Evolutionary conservation across 2,888 invertebrate genomes (phyloP).

Genomic region (Scaeva pyrastri): DNA sequence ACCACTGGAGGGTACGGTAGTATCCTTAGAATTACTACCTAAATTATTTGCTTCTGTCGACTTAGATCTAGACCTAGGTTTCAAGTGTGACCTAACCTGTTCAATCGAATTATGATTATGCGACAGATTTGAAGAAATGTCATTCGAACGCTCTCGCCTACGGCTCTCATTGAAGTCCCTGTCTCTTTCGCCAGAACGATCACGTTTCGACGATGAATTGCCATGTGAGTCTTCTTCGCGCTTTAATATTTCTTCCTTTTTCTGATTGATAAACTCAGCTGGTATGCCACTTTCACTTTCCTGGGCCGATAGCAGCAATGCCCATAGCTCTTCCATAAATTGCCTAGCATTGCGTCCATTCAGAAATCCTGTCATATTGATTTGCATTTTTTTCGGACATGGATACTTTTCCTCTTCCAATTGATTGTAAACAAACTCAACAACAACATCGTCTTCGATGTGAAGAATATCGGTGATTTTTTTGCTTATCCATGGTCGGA

Average conservation of each 20-base stretch:
- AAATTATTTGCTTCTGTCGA: conserved; percentile 80
- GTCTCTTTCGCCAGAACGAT: conserved; percentile 75
- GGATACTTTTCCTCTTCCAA: conserved; percentile 97
- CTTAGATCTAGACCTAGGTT: conserved; percentile 84
- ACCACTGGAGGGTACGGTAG: conserved; percentile 66
- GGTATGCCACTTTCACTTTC: conserved; percentile 98
- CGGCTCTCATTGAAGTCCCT: conserved; percentile 80
- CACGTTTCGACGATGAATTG: conserved; percentile 63
- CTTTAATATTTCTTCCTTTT: conserved; percentile 97
- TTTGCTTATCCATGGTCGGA: conserved; percentile 99
- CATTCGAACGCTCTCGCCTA: conserved; percentile 77
- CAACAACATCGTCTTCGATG: conserved; percentile 99
- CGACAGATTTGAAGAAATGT: conserved; percentile 65
- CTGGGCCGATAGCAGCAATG: conserved; percentile 96
- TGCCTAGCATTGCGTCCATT: conserved; percentile 98
- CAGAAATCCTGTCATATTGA: conserved; percentile 99
- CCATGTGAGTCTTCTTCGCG: conserved; percentile 85
- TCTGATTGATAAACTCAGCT: conserved; percentile 95
- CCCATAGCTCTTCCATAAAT: conserved; percentile 99
- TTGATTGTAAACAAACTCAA: conserved; percentile 99
- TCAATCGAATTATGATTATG: conserved; percentile 77
- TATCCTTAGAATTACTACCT: conserved; percentile 76
- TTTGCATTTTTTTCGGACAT: conserved; percentile 99
- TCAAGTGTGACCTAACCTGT: conserved; percentile 78
- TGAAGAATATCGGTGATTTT: conserved; percentile 98